Evolutionary conservation across 2,113 vertebrate genomes (phyloP).

Genomic region (Pseudorectes ferrugineus): DNA sequence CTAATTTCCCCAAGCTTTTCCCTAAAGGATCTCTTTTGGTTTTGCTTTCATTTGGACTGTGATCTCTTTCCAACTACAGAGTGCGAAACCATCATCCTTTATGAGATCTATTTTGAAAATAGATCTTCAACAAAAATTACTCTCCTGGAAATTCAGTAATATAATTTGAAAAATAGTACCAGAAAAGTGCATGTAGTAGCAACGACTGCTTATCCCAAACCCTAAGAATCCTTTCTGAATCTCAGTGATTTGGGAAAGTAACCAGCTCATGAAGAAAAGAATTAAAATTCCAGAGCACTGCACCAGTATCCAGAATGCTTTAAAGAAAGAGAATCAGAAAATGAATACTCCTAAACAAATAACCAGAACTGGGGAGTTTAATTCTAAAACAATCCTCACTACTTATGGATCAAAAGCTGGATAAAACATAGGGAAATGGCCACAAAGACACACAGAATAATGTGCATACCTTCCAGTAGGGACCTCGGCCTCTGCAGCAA

Average conservation of each 20-base stretch:
- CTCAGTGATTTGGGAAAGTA: not conserved
- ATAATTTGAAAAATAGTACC: not conserved
- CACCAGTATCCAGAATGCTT: not conserved
- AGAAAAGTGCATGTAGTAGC: not conserved
- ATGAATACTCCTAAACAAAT: not conserved
- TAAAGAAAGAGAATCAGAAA: not conserved
- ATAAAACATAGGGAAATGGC: not conserved
- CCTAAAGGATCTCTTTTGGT: not conserved
- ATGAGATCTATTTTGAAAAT: not conserved
- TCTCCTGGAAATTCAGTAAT: not conserved
- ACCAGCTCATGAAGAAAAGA: not conserved
- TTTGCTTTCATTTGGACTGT: not conserved
- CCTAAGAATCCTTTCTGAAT: not conserved
- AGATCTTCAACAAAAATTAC: not conserved
- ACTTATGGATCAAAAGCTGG: not conserved
- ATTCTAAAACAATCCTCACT: not conserved
- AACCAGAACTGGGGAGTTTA: not conserved
- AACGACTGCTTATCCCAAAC: not conserved
- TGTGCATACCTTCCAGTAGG: not conserved
- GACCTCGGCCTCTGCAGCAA: not conserved
- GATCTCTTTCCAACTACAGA: not conserved
- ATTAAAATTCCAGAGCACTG: not conserved
- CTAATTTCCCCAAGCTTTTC: not conserved
- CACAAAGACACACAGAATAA: not conserved
- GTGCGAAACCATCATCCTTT: not conserved